Percentiles rank a stretch among this genome's conserved stretches.
These are phyloP conservation scores for Stenodema calcarata DNA, from an alignment of 2,888 invertebrate species.

Conservation along the genomic window DNA sequence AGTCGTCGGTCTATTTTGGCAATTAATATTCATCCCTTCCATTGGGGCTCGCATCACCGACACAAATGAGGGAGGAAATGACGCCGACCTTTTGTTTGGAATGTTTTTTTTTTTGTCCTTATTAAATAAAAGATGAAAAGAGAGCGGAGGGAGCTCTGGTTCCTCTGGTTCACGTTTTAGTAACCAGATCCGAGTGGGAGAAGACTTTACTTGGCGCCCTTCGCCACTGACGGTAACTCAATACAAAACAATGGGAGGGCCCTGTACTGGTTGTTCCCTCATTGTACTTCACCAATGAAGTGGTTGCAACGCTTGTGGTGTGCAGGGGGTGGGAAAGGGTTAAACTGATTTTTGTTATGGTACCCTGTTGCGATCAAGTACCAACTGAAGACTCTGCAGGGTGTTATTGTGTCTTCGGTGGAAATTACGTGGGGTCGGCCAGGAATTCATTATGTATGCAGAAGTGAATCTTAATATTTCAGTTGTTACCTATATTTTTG, in stretches of 20 bases:
- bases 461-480: too few relatives aligned
- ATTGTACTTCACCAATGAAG: not conserved
- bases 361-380: not conserved
- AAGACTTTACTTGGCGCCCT: not conserved
- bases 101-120: too few relatives aligned
- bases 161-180: not conserved
- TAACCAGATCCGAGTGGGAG: conserved; percentile 18
- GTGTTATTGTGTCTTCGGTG: too few relatives aligned
- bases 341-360: not conserved
- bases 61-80: not conserved
- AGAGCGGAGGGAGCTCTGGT: too few relatives aligned
- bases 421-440: too few relatives aligned
- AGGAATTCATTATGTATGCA: too few relatives aligned
- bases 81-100: not conserved
- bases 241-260: not conserved
- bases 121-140: not conserved
- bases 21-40: too few relatives aligned
- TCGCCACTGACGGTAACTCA: not conserved
- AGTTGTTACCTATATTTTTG: too few relatives aligned
- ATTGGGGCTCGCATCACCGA: too few relatives aligned
- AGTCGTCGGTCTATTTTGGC: too few relatives aligned
- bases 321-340: not conserved
- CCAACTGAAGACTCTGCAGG: too few relatives aligned
- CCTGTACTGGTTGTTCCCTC: not conserved
- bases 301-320: not conserved